Evolutionary conservation across 2,797 vertebrate species (phyloP), one percentile per base, ranked within the genome.

Genomic region (Manis crassicaudata): DNA sequence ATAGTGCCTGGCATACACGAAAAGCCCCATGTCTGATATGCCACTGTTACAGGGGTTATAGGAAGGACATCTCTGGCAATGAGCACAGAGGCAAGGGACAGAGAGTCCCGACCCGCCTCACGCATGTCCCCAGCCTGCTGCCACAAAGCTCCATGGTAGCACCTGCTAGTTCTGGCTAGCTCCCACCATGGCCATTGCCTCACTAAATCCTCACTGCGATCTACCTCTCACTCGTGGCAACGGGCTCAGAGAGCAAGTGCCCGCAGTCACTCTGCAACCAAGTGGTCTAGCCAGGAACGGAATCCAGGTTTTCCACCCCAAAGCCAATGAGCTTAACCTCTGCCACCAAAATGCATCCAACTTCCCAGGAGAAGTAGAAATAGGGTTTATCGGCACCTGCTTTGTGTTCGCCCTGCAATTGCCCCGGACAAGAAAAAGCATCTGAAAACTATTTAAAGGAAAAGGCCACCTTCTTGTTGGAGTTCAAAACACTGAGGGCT

Each of bases 161-260:
- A 27, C 65, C 73, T 63, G 27, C 75, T 40, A 3, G 14, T 0
- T 16, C 8, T 2, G 5, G 21, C 63, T 5, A 25, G 16, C 68
- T 54, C 8, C 1, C 3, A 32, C 32, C 35, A 13, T 0, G 2
- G 27, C 79, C 14, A 8, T 7, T 3, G 2, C 14, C 65, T 35
- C 16, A 7, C 5, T 46, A 29, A 40, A 7, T 12, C 50, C 32
- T 72, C n/a, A 46, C 12, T 5, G n/a, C 4, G 29, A 21, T 16
- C 21, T 37, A 6, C 6, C 43, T 52, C 60, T 16, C 50, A 40
- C 63, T 60, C 1, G 6, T 12, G 80, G 52, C 50, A 54, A 18
- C 72, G 3, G 32, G 54, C 79, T 46, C 62, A n/a, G 73, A 27
- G 9, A 35, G 18, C 37, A 60, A 21, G 37, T 18, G 3, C 43